Evolutionary conservation across 1,140 invertebrate species (phyloP).

Genomic region (Papilio polytes): DNA sequence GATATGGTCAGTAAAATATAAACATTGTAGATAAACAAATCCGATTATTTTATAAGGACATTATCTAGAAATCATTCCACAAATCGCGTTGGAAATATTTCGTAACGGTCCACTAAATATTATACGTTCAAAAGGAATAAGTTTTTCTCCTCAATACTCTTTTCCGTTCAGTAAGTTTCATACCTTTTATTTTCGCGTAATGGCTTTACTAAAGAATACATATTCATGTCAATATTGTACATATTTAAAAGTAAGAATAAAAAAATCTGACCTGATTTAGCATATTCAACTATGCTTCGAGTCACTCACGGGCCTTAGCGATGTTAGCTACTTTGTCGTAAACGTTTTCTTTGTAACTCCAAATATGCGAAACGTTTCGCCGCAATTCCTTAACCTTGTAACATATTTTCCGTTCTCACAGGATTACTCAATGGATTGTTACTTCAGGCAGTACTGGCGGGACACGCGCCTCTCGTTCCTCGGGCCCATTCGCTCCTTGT

Average conservation of each 20-base stretch:
- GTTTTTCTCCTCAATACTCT: conserved; percentile 8
- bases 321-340: neutral
- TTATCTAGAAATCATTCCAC: neutral
- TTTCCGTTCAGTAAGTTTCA: neutral
- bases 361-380: neutral
- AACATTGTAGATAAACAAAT: neutral
- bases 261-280: neutral
- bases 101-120: conserved; percentile 28
- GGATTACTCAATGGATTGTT: conserved; percentile 99
- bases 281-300: neutral
- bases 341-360: neutral
- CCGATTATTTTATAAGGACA: neutral
- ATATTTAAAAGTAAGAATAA: too few relatives aligned
- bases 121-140: conserved; percentile 19
- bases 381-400: conserved; percentile 1
- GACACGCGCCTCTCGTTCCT: conserved; percentile 93
- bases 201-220: conserved; percentile 14
- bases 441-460: conserved; percentile 96
- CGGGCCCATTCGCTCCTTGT: conserved; percentile 92
- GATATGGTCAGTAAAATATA: conserved; percentile 90
- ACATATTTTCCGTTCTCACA: conserved; percentile 65
- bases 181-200: conserved; percentile 31
- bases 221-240: neutral
- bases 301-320: neutral
- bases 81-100: neutral